Percentiles rank a stretch among this genome's conserved stretches.
Conservation (phyloP, 1,140 invertebrate genomes). For the Plectus sambesii region DNA sequence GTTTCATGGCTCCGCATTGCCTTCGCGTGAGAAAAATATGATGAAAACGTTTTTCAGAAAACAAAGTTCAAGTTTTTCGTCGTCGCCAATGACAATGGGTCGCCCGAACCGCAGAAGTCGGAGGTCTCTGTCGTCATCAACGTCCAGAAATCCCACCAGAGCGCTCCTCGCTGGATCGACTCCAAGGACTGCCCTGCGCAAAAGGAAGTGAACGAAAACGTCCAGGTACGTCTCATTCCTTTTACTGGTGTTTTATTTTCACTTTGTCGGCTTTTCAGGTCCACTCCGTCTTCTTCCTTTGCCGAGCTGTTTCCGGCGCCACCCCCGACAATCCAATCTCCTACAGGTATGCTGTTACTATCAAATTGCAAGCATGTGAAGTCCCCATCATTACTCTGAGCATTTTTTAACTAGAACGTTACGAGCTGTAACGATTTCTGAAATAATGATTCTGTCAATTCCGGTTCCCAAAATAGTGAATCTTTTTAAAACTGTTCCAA, state of each 20-base stretch:
- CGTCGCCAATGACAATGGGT: conserved; percentile 38
- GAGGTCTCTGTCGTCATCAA: conserved; percentile 31
- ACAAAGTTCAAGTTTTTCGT: conserved; percentile 32
- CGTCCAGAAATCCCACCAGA: conserved; percentile 33
- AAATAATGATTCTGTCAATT: too few species aligned
- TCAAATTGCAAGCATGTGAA: too few species aligned
- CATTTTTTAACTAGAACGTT: too few species aligned
- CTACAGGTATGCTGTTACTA: conserved; percentile 27
- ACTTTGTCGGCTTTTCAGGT: conserved; percentile 22
- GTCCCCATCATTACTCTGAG: too few species aligned
- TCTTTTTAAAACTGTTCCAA: too few species aligned
- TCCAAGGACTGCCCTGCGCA: conserved; percentile 19
- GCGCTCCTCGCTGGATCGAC: conserved; percentile 29
- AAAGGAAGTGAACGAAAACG: conserved; percentile 27
- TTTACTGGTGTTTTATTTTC: too few species aligned
- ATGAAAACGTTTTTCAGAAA: conserved; percentile 15
- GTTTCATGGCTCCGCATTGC: background rate
- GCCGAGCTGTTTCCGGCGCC: conserved; percentile 28
- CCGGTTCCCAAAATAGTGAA: too few species aligned
- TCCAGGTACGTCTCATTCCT: too few species aligned
- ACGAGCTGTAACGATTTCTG: too few species aligned
- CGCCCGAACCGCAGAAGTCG: conserved; percentile 23
- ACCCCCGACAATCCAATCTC: conserved; percentile 26
- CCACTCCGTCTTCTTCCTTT: conserved; percentile 29
- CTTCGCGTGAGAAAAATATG: background rate